Conservation (phyloP, 2,113 vertebrate species). For the Dasypus novemcinctus region DNA sequence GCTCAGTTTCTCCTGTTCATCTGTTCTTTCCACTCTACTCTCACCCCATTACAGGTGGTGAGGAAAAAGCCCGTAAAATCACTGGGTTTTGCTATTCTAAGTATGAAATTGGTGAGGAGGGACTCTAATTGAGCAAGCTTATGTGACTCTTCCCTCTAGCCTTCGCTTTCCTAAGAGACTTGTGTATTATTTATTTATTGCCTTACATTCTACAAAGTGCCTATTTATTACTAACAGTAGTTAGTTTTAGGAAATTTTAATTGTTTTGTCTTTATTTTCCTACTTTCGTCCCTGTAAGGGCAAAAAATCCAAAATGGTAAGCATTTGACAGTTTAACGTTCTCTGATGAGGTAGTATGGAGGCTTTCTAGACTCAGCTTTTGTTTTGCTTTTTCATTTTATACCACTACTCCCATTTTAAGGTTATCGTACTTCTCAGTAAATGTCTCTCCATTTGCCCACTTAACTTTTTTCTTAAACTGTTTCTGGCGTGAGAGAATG, state of each 20-base stretch:
- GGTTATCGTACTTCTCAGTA: not conserved
- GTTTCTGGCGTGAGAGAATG: not conserved
- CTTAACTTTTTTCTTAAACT: not conserved
- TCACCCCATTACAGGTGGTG: not conserved
- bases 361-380: not conserved
- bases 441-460: not conserved
- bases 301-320: not conserved
- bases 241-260: not conserved
- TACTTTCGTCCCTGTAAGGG: not conserved
- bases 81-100: not conserved
- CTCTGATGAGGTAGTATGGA: not conserved
- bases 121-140: not conserved
- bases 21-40: not conserved
- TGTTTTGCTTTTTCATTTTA: not conserved
- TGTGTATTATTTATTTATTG: not conserved
- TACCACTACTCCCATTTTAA: not conserved
- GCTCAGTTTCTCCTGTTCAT: not conserved
- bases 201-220: not conserved
- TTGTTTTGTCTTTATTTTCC: not conserved
- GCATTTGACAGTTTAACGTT: not conserved
- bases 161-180: not conserved
- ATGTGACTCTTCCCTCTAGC: not conserved
- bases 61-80: not conserved
- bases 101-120: not conserved
- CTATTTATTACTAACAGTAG: constrained; percentile 8